A percentile compares a stretch with the other conserved stretches of the same genome.
Evolutionary conservation across 1,140 invertebrate species (phyloP).

Genomic region (Drosophila truncata): DNA sequence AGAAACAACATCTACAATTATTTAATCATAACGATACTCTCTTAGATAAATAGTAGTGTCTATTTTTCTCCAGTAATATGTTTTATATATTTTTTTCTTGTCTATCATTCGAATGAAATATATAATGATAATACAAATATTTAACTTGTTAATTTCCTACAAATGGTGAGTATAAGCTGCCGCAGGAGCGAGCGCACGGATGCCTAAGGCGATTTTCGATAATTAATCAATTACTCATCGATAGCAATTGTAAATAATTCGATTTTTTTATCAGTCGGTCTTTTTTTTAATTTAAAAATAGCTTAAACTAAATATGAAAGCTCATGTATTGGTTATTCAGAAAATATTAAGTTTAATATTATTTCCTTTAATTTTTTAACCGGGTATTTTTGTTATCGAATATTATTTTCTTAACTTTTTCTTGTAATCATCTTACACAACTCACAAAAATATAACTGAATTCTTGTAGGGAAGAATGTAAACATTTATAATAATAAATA

Average conservation of each 20-base stretch:
- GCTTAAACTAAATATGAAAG: background rate
- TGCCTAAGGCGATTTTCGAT: background rate
- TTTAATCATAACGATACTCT: slow-evolving; percentile 49
- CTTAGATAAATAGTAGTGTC: slow-evolving; percentile 38
- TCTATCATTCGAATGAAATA: slow-evolving; percentile 50
- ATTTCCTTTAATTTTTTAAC: background rate
- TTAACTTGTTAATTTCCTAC: slow-evolving; percentile 5
- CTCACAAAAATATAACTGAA: no score
- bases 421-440: no score
- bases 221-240: background rate
- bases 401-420: background rate
- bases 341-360: background rate
- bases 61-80: slow-evolving; percentile 26
- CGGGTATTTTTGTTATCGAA: no score
- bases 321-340: background rate
- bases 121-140: slow-evolving; percentile 30
- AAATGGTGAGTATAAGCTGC: slow-evolving; percentile 36
- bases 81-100: slow-evolving; percentile 28
- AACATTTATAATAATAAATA: no score
- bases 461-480: no score
- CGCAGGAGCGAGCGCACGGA: slow-evolving; percentile 15
- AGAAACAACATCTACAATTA: slow-evolving; percentile 30
- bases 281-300: background rate
- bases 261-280: background rate
- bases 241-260: background rate